Conservation (phyloP, 2,113 vertebrate species). For the Manacus vitellinus region DNA sequence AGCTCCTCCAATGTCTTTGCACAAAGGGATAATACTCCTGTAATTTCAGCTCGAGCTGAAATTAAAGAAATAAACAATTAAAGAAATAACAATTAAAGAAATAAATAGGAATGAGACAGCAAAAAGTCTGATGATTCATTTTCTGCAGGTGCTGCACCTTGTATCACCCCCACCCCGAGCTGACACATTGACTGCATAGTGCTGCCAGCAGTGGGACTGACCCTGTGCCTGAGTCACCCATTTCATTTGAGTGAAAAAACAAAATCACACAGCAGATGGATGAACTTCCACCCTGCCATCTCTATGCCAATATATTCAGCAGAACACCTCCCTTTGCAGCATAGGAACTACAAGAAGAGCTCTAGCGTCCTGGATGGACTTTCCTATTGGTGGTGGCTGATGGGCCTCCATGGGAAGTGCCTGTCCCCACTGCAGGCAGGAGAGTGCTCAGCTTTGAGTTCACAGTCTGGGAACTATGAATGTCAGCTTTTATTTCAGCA, state of each 20-base stretch:
- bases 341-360: neutral
- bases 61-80: neutral
- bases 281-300: neutral
- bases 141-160: neutral
- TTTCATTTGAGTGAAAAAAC: neutral
- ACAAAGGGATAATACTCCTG: neutral
- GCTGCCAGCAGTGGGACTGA: neutral
- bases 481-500: neutral
- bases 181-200: neutral
- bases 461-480: neutral
- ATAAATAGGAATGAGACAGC: neutral
- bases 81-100: neutral
- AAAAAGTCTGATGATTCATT: neutral
- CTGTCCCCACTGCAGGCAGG: neutral
- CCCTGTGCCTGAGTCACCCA: too few relatives aligned
- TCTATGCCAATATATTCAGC: neutral
- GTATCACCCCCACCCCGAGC: neutral
- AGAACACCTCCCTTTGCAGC: neutral
- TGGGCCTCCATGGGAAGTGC: neutral
- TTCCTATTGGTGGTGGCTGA: neutral
- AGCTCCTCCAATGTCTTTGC: neutral
- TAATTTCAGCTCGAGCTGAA: neutral
- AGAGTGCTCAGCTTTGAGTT: neutral
- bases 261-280: neutral
- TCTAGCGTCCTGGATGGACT: neutral